Conservation (phyloP, 1,140 invertebrate genomes). For the Brachionus asplanchnoidis region DNA sequence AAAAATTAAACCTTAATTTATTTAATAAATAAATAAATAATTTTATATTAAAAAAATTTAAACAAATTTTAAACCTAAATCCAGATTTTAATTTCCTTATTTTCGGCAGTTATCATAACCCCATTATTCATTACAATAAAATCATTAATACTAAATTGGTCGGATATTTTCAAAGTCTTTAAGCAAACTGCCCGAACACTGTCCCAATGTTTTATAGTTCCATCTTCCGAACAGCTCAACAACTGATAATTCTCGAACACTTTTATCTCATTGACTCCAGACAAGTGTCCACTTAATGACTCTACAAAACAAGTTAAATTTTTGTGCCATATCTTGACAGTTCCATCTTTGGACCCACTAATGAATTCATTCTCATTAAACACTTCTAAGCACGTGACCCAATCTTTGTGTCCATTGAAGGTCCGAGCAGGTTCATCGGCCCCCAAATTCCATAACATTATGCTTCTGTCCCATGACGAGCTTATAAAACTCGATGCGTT, state of each 20-base stretch:
- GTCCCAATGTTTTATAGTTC: slow-evolving; percentile 17
- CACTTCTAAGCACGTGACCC: neutral
- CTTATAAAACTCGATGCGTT: neutral
- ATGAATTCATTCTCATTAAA: slow-evolving; percentile 25
- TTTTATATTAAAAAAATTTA: neutral
- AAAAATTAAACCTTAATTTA: neutral
- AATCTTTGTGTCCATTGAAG: neutral
- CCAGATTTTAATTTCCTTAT: slow-evolving; percentile 3
- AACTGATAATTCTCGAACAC: slow-evolving; percentile 12
- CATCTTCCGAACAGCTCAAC: slow-evolving; percentile 15
- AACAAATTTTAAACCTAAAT: neutral
- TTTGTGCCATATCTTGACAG: neutral
- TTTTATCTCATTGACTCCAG: neutral
- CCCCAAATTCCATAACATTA: neutral
- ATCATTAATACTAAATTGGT: neutral
- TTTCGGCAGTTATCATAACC: neutral
- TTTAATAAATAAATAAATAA: neutral
- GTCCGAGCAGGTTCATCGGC: neutral
- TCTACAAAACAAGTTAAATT: neutral
- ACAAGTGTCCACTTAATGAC: neutral
- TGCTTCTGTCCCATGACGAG: neutral
- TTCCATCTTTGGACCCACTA: neutral
- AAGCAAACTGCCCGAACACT: neutral
- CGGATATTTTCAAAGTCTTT: neutral
- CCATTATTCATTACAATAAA: neutral